phyloP scores from a whole-genome alignment of 2,888 invertebrate species.

The Phyto melanocephala region DNA sequence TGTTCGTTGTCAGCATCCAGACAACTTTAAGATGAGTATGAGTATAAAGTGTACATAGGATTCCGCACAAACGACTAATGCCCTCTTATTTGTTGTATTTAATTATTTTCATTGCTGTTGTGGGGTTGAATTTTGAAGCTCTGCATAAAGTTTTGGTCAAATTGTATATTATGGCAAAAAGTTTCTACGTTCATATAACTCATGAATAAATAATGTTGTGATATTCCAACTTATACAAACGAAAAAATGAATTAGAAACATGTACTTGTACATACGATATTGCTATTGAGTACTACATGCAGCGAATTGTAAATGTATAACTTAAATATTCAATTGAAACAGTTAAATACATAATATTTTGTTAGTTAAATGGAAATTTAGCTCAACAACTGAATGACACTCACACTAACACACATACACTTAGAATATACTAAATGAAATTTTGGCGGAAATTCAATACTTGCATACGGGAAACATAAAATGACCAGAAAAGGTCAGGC shows the following conservation, averaged over 20 bases:
- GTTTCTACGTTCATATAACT: too few species aligned
- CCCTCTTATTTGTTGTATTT: background rate
- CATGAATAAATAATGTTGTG: conserved; percentile 17
- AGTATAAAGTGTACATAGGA: too few species aligned
- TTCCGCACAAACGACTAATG: too few species aligned
- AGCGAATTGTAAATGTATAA: conserved; percentile 1
- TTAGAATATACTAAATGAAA: background rate
- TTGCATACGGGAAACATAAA: background rate
- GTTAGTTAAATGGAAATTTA: conserved; percentile 33
- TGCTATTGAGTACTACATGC: background rate
- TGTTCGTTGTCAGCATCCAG: too few species aligned
- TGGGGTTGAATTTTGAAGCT: background rate
- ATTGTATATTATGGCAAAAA: conserved; percentile 17
- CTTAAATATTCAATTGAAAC: conserved; percentile 36
- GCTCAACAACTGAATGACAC: background rate
- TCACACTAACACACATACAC: background rate
- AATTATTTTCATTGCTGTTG: background rate
- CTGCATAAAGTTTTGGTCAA: conserved; percentile 24
- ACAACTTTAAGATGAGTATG: too few species aligned
- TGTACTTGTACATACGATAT: conserved; percentile 1
- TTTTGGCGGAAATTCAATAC: background rate
- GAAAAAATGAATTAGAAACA: background rate
- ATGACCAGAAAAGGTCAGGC: background rate
- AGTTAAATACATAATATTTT: conserved; percentile 38
- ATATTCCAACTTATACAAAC: conserved; percentile 1